Conservation (phyloP, 2,113 vertebrate species). For the Scartelaos histophorus region DNA sequence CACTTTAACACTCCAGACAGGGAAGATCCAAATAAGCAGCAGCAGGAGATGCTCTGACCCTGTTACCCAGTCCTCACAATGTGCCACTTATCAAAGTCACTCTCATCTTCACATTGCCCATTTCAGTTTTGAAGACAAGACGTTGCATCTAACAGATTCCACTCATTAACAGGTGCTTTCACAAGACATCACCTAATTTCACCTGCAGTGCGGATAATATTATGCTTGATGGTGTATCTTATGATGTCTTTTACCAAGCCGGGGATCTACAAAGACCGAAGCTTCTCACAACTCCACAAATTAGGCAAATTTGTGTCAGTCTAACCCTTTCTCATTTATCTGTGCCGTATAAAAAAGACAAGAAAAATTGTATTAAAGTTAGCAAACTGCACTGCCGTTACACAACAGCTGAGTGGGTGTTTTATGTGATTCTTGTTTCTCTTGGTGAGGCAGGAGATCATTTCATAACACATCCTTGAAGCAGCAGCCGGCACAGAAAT, state of each 20-base stretch:
- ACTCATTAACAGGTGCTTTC: neutral
- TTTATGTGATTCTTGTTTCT: constrained; percentile 58
- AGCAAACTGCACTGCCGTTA: constrained; percentile 62
- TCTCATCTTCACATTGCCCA: neutral
- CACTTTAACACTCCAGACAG: neutral
- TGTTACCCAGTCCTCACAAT: neutral
- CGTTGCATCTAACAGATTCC: neutral
- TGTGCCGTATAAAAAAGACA: constrained; percentile 26
- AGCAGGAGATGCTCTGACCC: neutral
- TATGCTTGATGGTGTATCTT: constrained; percentile 13
- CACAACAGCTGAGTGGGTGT: constrained; percentile 75
- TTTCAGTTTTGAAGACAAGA: neutral
- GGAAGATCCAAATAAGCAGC: neutral
- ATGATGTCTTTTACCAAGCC: constrained; percentile 31
- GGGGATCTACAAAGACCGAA: constrained; percentile 32
- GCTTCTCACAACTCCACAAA: constrained; percentile 38
- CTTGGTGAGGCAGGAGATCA: constrained; percentile 70
- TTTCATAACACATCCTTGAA: constrained; percentile 80
- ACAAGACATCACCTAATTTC: neutral
- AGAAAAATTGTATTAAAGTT: constrained; percentile 55
- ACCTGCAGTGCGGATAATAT: neutral
- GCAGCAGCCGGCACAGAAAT: constrained; percentile 58
- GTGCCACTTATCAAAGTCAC: neutral
- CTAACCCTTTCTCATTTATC: constrained; percentile 20
- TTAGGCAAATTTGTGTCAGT: constrained; percentile 32